These are phyloP conservation scores for Aromia moschata DNA, from an alignment of 2,888 invertebrate genomes.

Conservation along the genomic window DNA sequence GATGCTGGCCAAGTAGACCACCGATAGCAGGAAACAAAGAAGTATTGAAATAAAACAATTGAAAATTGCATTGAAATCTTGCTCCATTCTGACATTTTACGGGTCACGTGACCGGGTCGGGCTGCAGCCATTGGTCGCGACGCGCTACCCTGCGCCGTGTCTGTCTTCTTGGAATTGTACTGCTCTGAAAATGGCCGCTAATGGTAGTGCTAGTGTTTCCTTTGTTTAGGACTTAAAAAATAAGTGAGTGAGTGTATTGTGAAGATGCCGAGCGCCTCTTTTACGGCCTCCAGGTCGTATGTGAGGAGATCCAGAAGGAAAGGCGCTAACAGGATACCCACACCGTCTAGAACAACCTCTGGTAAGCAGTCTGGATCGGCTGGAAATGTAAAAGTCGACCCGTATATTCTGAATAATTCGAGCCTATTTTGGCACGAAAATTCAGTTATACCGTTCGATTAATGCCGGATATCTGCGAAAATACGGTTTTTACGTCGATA, in stretches of 20 bases:
- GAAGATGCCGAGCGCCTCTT: constrained; percentile 95
- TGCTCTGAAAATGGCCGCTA: constrained; percentile 80
- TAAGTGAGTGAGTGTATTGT: constrained; percentile 61
- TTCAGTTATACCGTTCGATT: constrained; percentile 21
- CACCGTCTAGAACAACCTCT: constrained; percentile 83
- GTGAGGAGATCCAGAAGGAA: constrained; percentile 91
- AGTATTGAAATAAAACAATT: constrained; percentile 72
- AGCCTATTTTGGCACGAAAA: constrained; percentile 20
- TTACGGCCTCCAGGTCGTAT: constrained; percentile 91
- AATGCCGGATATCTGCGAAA: constrained; percentile 7
- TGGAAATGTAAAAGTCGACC: constrained; percentile 32
- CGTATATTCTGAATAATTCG: constrained; percentile 22
- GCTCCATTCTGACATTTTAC: constrained; percentile 52
- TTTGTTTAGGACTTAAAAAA: constrained; percentile 76
- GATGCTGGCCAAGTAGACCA: constrained; percentile 85
- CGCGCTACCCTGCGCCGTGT: constrained; percentile 33
- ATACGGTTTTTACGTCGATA: constrained; percentile 23
- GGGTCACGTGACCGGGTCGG: constrained; percentile 37
- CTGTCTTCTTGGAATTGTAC: constrained; percentile 36
- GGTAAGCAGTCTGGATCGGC: constrained; percentile 68
- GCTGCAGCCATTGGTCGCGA: constrained; percentile 35
- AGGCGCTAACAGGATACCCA: constrained; percentile 86
- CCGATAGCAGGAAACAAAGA: constrained; percentile 79
- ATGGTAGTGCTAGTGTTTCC: constrained; percentile 82
- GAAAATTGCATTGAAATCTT: constrained; percentile 56